These are phyloP conservation scores for Pluvianellus socialis DNA, from an alignment of 2,113 vertebrate genomes.

Conservation along the genomic window DNA sequence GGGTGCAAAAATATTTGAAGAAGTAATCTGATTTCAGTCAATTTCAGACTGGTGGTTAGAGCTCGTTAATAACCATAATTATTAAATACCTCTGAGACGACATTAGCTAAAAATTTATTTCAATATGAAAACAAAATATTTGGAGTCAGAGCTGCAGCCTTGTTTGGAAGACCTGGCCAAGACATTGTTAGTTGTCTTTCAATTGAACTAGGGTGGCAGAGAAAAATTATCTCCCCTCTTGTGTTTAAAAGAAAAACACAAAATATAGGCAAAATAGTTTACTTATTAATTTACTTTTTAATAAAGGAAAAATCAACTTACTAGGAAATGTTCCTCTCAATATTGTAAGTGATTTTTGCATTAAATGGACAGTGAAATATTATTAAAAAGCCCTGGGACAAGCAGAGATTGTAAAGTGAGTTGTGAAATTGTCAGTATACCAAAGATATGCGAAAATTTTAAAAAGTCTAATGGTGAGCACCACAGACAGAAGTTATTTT, in stretches of 20 bases:
- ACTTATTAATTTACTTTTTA: neutral
- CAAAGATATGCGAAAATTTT: conserved; percentile 64
- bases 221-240: neutral
- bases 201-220: neutral
- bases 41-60: neutral
- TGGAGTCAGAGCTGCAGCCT: neutral
- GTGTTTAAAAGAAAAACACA: neutral
- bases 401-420: neutral
- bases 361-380: neutral
- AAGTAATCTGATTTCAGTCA: neutral
- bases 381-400: neutral
- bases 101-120: neutral
- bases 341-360: neutral
- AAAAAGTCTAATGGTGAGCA: neutral
- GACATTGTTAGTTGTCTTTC: neutral
- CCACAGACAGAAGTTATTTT: neutral
- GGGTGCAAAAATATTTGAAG: conserved; percentile 4
- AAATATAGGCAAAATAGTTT: neutral
- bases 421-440: conserved; percentile 38
- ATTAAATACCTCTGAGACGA: neutral
- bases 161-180: neutral
- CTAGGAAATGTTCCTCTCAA: neutral
- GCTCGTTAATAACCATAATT: neutral
- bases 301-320: neutral
- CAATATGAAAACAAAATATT: neutral